Conservation (phyloP, 2,797 vertebrate genomes). For the Leptatherina wallacei region DNA sequence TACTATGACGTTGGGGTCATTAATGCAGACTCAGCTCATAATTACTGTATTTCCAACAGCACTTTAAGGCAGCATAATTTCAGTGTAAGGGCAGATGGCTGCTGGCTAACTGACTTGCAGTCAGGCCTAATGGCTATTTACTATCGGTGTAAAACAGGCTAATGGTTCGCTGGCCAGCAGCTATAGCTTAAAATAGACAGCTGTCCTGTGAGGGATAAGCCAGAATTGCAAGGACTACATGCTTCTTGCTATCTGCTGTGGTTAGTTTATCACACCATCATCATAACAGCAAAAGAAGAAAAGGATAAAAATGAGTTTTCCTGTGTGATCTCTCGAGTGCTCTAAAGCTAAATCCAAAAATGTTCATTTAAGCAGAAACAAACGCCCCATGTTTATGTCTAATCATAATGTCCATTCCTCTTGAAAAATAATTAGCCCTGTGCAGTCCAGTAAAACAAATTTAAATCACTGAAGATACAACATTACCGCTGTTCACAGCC, state of each 20-base stretch:
- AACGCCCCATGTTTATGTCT: slow-evolving; percentile 38
- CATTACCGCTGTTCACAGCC: slow-evolving; percentile 48
- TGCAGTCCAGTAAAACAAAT: slow-evolving; percentile 55
- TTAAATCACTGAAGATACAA: slow-evolving; percentile 50
- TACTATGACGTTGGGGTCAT: slow-evolving; percentile 59
- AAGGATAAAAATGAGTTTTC: neutral
- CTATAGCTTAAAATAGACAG: slow-evolving; percentile 76
- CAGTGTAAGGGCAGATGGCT: slow-evolving; percentile 68
- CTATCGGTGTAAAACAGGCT: slow-evolving; percentile 79
- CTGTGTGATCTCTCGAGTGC: slow-evolving; percentile 34
- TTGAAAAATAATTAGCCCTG: slow-evolving; percentile 61
- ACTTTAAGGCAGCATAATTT: slow-evolving; percentile 72
- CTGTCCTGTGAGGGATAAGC: slow-evolving; percentile 67
- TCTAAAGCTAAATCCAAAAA: slow-evolving; percentile 43
- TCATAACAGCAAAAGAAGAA: slow-evolving; percentile 45
- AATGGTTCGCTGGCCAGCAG: slow-evolving; percentile 72
- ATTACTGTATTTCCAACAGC: slow-evolving; percentile 73
- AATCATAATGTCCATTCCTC: slow-evolving; percentile 52
- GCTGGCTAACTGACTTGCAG: slow-evolving; percentile 73
- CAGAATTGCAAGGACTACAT: slow-evolving; percentile 55
- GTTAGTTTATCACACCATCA: slow-evolving; percentile 46
- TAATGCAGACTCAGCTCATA: slow-evolving; percentile 72
- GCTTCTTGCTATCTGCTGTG: slow-evolving; percentile 62
- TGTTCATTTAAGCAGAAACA: slow-evolving; percentile 52
- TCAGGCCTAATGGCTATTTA: slow-evolving; percentile 76